A percentile compares a stretch with the other conserved stretches of the same genome.
These are phyloP conservation scores for Xestia c-nigrum DNA, from an alignment of 2,888 invertebrate genomes.

Conservation along the genomic window DNA sequence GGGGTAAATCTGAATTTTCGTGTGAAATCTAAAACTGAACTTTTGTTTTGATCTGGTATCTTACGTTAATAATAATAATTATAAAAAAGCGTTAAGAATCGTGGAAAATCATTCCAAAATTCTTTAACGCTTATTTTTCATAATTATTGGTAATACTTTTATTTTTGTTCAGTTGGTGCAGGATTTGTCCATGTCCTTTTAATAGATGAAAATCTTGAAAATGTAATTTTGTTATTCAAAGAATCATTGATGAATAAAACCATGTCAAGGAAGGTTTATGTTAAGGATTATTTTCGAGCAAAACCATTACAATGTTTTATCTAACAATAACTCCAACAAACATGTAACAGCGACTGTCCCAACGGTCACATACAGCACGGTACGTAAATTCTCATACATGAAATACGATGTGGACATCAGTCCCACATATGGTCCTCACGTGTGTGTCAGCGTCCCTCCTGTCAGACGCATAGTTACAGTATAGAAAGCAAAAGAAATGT, in stretches of 20 bases:
- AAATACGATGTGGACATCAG: conserved; percentile 68
- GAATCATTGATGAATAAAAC: neutral
- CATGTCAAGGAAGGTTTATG: neutral
- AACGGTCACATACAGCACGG: conserved; percentile 64
- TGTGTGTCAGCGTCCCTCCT: conserved; percentile 60
- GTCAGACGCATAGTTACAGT: conserved; percentile 58
- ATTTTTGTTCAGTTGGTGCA: no score
- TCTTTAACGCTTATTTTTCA: no score
- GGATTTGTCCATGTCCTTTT: neutral
- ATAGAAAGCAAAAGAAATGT: conserved; percentile 68
- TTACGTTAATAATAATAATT: no score
- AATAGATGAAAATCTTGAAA: neutral
- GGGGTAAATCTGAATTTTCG: no score
- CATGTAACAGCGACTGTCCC: conserved; percentile 66
- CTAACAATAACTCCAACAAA: neutral
- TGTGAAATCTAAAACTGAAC: no score
- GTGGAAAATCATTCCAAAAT: no score
- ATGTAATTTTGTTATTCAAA: neutral
- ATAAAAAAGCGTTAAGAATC: no score
- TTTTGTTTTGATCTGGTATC: no score
- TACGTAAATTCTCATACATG: conserved; percentile 75
- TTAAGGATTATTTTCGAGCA: neutral
- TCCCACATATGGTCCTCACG: conserved; percentile 70
- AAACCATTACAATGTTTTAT: neutral
- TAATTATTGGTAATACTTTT: no score